Percentiles rank a stretch among this genome's conserved stretches.
These are phyloP conservation scores for Branchinecta sandiegonensis DNA, from an alignment of 2,888 invertebrate genomes.

Conservation along the genomic window DNA sequence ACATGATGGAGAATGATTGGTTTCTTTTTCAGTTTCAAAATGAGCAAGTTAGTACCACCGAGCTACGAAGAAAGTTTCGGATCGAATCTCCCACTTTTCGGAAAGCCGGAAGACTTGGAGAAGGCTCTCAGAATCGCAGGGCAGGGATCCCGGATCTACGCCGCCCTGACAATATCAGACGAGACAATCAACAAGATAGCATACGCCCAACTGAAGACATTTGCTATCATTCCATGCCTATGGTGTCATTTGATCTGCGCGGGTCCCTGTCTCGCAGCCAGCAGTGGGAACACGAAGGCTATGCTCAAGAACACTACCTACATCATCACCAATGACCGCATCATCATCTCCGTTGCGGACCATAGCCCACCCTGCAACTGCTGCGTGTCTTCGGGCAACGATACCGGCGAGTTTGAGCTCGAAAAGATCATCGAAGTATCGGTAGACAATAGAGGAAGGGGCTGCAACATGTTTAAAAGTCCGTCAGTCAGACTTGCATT, in stretches of 20 bases:
- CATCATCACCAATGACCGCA: background rate
- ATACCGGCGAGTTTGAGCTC: background rate
- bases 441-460: background rate
- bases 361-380: background rate
- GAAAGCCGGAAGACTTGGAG: background rate
- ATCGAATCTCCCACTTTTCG: background rate
- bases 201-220: background rate
- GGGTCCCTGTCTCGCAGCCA: background rate
- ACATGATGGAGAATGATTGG: no score
- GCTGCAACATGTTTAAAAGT: background rate
- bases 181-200: background rate
- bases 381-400: background rate
- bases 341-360: background rate
- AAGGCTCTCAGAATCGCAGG: background rate
- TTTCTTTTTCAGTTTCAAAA: no score
- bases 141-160: background rate
- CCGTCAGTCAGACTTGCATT: background rate
- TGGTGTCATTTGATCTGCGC: background rate
- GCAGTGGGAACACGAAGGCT: background rate
- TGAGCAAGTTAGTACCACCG: background rate
- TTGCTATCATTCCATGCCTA: background rate
- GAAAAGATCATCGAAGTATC: slow-evolving; percentile 9
- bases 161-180: background rate
- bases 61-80: background rate
- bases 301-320: background rate